Base-by-base conservation (phyloP, 1,140 invertebrate species). In the Drosophila ambigua region DNA sequence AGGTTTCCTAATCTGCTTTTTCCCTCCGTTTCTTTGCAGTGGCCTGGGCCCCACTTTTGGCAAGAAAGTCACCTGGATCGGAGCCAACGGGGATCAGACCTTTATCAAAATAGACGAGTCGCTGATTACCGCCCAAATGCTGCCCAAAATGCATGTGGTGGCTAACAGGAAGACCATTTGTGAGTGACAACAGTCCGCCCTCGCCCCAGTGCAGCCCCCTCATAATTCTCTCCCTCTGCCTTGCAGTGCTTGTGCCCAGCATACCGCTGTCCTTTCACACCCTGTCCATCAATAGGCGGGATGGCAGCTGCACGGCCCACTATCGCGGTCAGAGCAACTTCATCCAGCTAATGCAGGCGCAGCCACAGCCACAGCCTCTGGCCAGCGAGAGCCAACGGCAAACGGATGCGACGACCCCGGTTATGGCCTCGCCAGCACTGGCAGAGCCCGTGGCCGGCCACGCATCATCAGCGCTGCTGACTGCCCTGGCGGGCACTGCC, bases 71-170 rank as follows among this genome's bases (percentile, higher is more conserved):
- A 98, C 97, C 2, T 99, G 97, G 97, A 94, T 99, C 28, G 96
- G 96, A 2, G 98, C 98, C 16, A 97, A 97, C 31, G 98, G 97
- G 0, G 98, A 99, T 93, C 97, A 98, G 92, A 99, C 98, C 2
- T 98, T 97, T 81, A 93, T 99, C 15, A 98, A 98, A 92, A 95
- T 98, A 45, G 98, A 99, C 83, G 98, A 99, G 92, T 95, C 95
- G 39, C 93, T 98, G 7, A 98, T 99, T 50, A 99, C 98, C 92
- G 96, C 96, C 2, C 95, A 97, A 58, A 97, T 95, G 81, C 94
- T 99, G 43, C 94, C 95, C 45, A 95, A 96, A 80, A 96, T 97
- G 26, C 97, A 96, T 64, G 95, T 99, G 49, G 96, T 97, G 81
- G 97, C 97, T 4, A 98, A 98, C 88, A 95, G 95, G 87, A 95